phyloP scores from a whole-genome alignment of 2,797 vertebrate genomes.

The Dipus sagitta region DNA sequence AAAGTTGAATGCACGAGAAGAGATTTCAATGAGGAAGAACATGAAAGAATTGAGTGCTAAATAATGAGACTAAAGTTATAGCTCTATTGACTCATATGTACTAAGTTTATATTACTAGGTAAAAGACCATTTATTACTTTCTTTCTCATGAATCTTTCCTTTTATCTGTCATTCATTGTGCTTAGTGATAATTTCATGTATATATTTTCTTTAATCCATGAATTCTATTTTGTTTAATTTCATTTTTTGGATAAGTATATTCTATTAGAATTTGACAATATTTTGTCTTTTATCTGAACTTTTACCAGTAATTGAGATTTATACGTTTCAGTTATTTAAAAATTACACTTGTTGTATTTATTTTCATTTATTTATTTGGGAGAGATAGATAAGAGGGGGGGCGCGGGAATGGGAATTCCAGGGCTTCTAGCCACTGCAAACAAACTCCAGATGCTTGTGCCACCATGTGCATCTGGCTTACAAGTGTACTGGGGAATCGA shows the following conservation, averaged over 20 bases:
- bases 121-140: not conserved
- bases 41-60: not conserved
- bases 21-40: not conserved
- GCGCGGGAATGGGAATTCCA: no score
- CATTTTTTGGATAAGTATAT: no score
- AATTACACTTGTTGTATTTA: not conserved
- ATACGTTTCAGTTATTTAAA: conserved; percentile 35
- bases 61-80: not conserved
- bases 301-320: not conserved
- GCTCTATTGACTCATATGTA: not conserved
- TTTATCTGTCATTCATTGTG: not conserved
- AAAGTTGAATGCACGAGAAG: not conserved
- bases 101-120: not conserved
- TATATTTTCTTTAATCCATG: not conserved
- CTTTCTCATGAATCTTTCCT: not conserved
- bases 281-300: not conserved
- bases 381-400: no score
- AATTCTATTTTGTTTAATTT: not conserved
- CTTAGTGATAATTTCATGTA: not conserved
- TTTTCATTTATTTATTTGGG: not conserved
- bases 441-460: no score
- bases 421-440: no score
- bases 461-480: no score
- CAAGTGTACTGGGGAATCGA: no score
- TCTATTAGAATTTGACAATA: not conserved